Evolutionary conservation across 2,797 vertebrate genomes (phyloP), one percentile per base, ranked within the genome.

Genomic region (Yasuhikotakia modesta): DNA sequence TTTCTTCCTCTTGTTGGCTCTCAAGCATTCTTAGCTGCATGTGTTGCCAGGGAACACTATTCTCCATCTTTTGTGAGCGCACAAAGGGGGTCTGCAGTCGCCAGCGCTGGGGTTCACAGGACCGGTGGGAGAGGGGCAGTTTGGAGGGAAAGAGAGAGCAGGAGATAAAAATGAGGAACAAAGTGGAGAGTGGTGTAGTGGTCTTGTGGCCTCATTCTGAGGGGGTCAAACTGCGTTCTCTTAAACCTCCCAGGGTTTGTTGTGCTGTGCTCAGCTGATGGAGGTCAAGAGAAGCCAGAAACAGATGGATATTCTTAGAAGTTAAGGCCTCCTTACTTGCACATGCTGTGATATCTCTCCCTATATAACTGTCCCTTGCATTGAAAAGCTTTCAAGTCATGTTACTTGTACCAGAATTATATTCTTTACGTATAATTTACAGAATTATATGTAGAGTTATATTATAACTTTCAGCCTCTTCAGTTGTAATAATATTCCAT

Each of bases 31-130:
- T 92, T 87, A 0, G 57, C 85, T 88, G 90, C 84, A 90, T 90
- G 90, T 91, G 93, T 94, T 94, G 93, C 93, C 92, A 90, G 91
- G 93, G 93, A 90, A 94, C 92, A 50, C 87, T 89, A 91, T 92
- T 92, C 89, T 69, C 89, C 90, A 88, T 86, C 88, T 81, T 91
- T 94, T 94, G 92, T 93, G 87, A 86, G 83, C 73, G 27, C 69
- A 91, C 90, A 93, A 92, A 92, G 88, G 71, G 83, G 82, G 89
- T 87, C 78, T 90, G 88, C 88, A 91, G 89, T 90, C 89, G 85
- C 86, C 80, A 87, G 76, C 78, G 71, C 85, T 58, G 43, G 82
- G 84, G 82, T 83, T 86, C 82, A 60, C 76, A 82, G 85, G 85
- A 85, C 88, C 1, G 8, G 43, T 27, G 82, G 83, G 84, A 30